Percentiles rank a stretch among this genome's conserved stretches.
Evolutionary conservation across 2,113 vertebrate species (phyloP).

Genomic region (Cyprinus carpio): DNA sequence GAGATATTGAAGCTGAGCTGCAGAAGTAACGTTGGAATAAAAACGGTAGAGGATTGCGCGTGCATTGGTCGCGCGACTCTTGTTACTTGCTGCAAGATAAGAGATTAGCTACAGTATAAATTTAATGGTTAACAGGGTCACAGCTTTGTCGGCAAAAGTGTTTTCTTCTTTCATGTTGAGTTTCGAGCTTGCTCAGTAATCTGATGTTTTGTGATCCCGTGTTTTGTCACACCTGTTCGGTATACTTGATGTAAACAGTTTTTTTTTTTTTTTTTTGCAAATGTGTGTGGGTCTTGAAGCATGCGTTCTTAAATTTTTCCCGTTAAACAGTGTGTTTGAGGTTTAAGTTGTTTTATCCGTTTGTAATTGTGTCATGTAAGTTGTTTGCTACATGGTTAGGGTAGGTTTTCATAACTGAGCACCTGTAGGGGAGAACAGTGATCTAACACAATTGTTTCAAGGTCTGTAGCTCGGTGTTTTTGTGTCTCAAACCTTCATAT

Average conservation of each 20-base stretch:
- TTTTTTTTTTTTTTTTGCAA: neutral
- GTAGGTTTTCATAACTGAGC: neutral
- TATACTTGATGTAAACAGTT: neutral
- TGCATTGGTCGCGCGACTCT: constrained; percentile 18
- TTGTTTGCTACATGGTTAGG: neutral
- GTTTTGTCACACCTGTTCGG: neutral
- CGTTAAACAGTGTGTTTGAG: neutral
- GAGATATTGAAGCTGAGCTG: too few relatives aligned
- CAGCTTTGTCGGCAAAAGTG: neutral
- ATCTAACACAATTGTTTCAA: neutral
- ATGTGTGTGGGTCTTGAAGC: neutral
- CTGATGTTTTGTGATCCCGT: neutral
- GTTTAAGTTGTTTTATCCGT: neutral
- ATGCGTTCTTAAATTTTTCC: neutral
- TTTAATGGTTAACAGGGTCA: constrained; percentile 35
- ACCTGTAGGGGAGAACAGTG: neutral
- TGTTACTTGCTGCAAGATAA: constrained; percentile 16
- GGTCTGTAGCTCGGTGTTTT: too few relatives aligned
- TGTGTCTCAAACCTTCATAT: neutral
- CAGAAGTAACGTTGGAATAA: neutral
- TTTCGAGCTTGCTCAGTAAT: neutral
- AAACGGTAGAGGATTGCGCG: neutral
- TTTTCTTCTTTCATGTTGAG: neutral
- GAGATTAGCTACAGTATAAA: neutral
- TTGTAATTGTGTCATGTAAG: neutral